phyloP scores from a whole-genome alignment of 2,888 invertebrate genomes.

The Andrena minutula region DNA sequence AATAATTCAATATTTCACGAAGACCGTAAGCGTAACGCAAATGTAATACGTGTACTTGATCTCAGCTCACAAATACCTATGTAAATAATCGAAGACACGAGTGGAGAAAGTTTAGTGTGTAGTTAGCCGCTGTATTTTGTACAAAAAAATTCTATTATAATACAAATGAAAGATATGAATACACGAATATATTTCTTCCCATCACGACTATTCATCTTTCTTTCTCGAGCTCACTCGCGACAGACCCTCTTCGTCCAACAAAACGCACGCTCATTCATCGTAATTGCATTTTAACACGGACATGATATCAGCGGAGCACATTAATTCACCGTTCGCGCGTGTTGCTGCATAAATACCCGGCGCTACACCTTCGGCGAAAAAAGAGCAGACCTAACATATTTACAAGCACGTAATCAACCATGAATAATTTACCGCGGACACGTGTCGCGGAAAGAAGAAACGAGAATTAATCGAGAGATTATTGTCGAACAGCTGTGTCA shows the following conservation, averaged over 20 bases:
- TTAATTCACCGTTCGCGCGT: slow-evolving; percentile 17
- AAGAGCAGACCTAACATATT: slow-evolving; percentile 10
- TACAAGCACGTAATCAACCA: slow-evolving; percentile 23
- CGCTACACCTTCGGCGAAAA: slow-evolving; percentile 2
- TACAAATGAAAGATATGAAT: slow-evolving; percentile 57
- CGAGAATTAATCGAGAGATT: slow-evolving; percentile 8
- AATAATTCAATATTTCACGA: slow-evolving; percentile 29
- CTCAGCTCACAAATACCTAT: slow-evolving; percentile 34
- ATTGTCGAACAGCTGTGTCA: background rate
- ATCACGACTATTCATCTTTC: slow-evolving; percentile 28
- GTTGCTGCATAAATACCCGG: slow-evolving; percentile 18
- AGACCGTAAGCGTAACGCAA: slow-evolving; percentile 2
- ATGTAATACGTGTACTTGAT: slow-evolving; percentile 39
- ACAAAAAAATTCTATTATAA: slow-evolving; percentile 52
- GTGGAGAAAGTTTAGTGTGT: slow-evolving; percentile 39
- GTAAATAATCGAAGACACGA: slow-evolving; percentile 47
- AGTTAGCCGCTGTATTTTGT: slow-evolving; percentile 58
- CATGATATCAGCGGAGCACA: slow-evolving; percentile 24
- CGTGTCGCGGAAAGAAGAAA: background rate
- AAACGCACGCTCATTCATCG: slow-evolving; percentile 10
- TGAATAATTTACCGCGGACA: slow-evolving; percentile 10
- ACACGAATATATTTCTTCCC: slow-evolving; percentile 49
- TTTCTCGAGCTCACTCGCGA: slow-evolving; percentile 30
- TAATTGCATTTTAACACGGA: slow-evolving; percentile 18
- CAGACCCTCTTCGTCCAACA: slow-evolving; percentile 52